Evolutionary conservation across 1,140 invertebrate genomes (phyloP).

Genomic region (Drosophila busckii): DNA sequence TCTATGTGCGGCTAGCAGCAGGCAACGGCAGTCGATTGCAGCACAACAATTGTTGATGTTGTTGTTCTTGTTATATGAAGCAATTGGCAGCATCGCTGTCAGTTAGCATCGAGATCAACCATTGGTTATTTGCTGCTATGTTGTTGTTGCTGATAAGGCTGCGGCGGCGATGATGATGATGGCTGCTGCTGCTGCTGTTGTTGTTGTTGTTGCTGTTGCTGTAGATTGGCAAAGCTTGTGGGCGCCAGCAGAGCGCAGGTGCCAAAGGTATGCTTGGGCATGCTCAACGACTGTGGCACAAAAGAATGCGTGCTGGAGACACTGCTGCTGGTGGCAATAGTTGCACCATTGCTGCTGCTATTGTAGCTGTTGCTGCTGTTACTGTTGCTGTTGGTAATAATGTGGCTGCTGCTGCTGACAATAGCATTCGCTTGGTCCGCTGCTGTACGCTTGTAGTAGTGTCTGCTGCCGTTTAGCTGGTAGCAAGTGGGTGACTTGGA

Average conservation of each 20-base stretch:
- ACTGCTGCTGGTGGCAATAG: conserved; percentile 10
- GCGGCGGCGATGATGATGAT: conserved; percentile 21
- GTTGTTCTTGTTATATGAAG: conserved; percentile 14
- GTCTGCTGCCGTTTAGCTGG: conserved; percentile 15
- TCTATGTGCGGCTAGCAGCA: conserved; percentile 22
- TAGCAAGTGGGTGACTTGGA: conserved; percentile 20
- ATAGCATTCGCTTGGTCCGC: conserved; percentile 51
- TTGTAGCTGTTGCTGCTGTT: conserved; percentile 18
- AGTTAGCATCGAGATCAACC: conserved; percentile 77
- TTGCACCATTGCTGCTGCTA: conserved; percentile 23
- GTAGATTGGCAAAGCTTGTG: conserved; percentile 60
- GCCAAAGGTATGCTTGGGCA: conserved; percentile 74
- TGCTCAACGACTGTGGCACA: conserved; percentile 37
- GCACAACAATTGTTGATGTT: conserved; percentile 3
- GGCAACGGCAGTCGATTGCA: conserved; percentile 23
- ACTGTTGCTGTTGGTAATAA: conserved; percentile 3
- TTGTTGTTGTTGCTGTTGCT: conserved; percentile 26
- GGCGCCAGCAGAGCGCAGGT: conserved; percentile 67
- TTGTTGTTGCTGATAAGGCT: conserved; percentile 20
- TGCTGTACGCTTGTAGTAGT: conserved; percentile 22
- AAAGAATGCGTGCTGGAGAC: conserved; percentile 28
- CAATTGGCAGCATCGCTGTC: conserved; percentile 64
- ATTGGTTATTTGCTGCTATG: conserved; percentile 65
- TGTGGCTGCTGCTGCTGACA: conserved; percentile 51
- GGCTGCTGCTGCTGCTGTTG: conserved; percentile 13